These are phyloP conservation scores for Heliconius erato DNA, from an alignment of 2,888 invertebrate species.

Conservation along the genomic window DNA sequence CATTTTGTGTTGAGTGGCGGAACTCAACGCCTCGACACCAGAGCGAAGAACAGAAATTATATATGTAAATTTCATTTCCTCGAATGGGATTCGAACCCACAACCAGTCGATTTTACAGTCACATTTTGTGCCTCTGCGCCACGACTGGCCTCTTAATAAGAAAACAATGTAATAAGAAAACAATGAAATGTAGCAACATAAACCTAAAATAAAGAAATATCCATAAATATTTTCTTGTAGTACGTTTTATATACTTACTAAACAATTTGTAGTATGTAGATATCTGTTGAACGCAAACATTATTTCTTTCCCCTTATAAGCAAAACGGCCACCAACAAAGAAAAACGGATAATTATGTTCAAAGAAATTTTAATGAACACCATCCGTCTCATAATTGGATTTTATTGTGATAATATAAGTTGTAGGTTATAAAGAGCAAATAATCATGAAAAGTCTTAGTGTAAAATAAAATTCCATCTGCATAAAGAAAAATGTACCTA, in stretches of 20 bases:
- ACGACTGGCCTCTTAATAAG: neutral
- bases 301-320: constrained; percentile 59
- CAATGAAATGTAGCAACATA: neutral
- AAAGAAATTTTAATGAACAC: constrained; percentile 83
- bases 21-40: too few relatives aligned
- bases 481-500: neutral
- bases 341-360: constrained; percentile 83
- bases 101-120: too few relatives aligned
- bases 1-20: too few relatives aligned
- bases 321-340: constrained; percentile 76
- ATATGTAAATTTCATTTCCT: too few relatives aligned
- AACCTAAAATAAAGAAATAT: neutral
- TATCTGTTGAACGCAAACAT: neutral
- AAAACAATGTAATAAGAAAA: neutral
- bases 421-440: constrained; percentile 3
- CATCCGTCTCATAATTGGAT: constrained; percentile 77
- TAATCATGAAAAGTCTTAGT: neutral
- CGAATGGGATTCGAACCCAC: too few relatives aligned
- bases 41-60: too few relatives aligned
- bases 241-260: neutral
- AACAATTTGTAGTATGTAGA: neutral
- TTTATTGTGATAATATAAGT: constrained; percentile 66
- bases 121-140: too few relatives aligned
- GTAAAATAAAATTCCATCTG: neutral
- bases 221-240: neutral